Conservation (phyloP, 1,140 invertebrate genomes). For the Drosophila serrata region DNA sequence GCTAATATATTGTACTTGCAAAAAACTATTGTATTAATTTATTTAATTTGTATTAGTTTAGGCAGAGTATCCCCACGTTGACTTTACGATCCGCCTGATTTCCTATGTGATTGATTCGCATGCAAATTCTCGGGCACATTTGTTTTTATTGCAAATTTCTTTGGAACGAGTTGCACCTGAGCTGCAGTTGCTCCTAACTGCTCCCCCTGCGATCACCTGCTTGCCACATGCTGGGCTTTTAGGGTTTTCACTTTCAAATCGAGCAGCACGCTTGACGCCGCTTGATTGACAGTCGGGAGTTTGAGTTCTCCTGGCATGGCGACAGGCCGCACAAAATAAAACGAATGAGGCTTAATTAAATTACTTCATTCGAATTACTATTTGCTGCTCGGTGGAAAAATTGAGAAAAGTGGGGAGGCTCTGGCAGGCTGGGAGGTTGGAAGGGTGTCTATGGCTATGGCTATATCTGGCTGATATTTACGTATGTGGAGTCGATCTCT, state of each 20-base stretch:
- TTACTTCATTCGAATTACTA: conserved; percentile 53
- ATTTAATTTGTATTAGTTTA: background rate
- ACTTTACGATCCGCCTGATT: background rate
- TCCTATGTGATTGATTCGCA: conserved; percentile 65
- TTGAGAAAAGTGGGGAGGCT: background rate
- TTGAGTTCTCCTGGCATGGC: conserved; percentile 55
- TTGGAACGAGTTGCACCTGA: conserved; percentile 50
- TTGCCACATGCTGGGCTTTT: conserved; percentile 50
- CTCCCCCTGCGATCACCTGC: conserved; percentile 8
- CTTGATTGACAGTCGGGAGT: conserved; percentile 71
- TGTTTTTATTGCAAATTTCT: conserved; percentile 72
- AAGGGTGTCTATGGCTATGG: conserved; percentile 9
- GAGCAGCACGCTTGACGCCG: conserved; percentile 48
- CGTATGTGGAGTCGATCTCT: conserved; percentile 57
- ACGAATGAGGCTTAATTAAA: conserved; percentile 69
- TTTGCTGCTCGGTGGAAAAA: background rate
- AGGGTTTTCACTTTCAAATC: conserved; percentile 76
- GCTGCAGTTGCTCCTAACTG: conserved; percentile 13
- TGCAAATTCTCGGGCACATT: conserved; percentile 66
- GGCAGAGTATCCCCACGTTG: conserved; percentile 21
- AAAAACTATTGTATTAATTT: background rate
- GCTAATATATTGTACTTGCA: background rate
- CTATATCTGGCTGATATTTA: conserved; percentile 27
- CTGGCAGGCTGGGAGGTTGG: conserved; percentile 3
- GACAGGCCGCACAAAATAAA: conserved; percentile 47